Evolutionary conservation across 2,113 vertebrate genomes (phyloP).

Genomic region (Riparia riparia): DNA sequence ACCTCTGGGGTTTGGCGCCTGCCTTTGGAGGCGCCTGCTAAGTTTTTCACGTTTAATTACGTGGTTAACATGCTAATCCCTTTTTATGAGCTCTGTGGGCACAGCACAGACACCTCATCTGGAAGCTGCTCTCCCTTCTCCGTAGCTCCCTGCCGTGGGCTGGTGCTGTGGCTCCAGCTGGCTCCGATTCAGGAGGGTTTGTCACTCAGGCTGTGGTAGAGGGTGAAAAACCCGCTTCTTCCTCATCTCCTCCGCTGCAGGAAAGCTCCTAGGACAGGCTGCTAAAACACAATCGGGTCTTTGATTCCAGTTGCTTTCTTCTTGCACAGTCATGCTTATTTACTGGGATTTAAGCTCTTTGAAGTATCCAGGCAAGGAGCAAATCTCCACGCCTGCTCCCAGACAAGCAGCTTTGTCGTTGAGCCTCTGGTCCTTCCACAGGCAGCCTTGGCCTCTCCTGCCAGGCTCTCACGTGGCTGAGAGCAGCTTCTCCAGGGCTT

Average conservation of each 20-base stretch:
- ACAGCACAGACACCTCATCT: slow-evolving; percentile 22
- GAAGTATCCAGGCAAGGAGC: slow-evolving; percentile 45
- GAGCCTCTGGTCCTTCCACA: background rate
- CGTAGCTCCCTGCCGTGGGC: background rate
- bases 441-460: background rate
- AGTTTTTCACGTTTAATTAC: slow-evolving; percentile 29
- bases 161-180: slow-evolving; percentile 6
- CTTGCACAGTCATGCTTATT: slow-evolving; percentile 38
- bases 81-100: slow-evolving; percentile 34
- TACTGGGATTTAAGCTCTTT: slow-evolving; percentile 45
- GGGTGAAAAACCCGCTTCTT: background rate
- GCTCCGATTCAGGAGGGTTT: background rate
- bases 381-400: slow-evolving; percentile 24
- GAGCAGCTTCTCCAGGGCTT: background rate
- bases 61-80: slow-evolving; percentile 40
- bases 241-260: background rate
- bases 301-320: slow-evolving; percentile 19
- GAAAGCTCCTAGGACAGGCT: slow-evolving; percentile 27
- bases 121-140: slow-evolving; percentile 26
- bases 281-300: background rate
- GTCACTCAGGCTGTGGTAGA: background rate
- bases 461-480: background rate
- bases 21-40: slow-evolving; percentile 2
- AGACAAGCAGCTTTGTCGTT: slow-evolving; percentile 20
- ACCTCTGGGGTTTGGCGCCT: slow-evolving; percentile 22